Base-by-base conservation (phyloP, 2,797 vertebrate genomes). In the Oreochromis mossambicus region DNA sequence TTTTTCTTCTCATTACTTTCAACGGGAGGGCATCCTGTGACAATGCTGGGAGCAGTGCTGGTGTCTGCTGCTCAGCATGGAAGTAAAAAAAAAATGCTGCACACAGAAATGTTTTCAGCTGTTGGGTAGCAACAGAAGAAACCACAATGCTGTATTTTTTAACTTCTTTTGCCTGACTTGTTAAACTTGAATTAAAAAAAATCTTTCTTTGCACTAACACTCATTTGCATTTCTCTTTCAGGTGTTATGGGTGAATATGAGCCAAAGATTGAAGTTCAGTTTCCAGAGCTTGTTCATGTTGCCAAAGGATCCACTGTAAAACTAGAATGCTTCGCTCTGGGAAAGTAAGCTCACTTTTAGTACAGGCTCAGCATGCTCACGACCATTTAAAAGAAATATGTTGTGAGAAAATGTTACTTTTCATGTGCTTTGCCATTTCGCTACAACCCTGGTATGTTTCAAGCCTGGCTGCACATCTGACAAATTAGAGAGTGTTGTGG, bases 161-260 rank as follows among this genome's bases (percentile, higher is more conserved):
- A 7, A 52, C 12, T 61, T 77, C 13, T 41, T 51, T 82, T 38
- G n/a, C 9, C 11, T 48, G n/a, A 76, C 32, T 79, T 82, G 24
- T 76, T 83, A 77, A 68, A 81, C 15, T 83, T 68, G 17, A 84
- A 70, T 61, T 2, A 77, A 10, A 76, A 24, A 7, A 68, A 9
- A 7, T 79, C 54, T 38, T n/a, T 77, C 70, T 50, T 66, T 79
- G 8, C 68, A 75, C 70, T 54, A 61, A 80, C 32, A 7, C 54
- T 89, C 19, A 41, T 94, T 88, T 93, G 21, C 43, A 48, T 89
- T 92, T 92, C 66, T 92, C 58, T 94, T 86, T 88, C 93, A 99
- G 98, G 98, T 92, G 96, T 98, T 88, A 99, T 99, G 98, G 98
- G 98, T 78, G 98, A 99, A 96, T 99, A 99, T 3, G 98, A 99